A percentile compares a stretch with the other conserved stretches of the same genome.
Evolutionary conservation across 2,797 vertebrate genomes (phyloP).

Genomic region (Saxicola maurus): DNA sequence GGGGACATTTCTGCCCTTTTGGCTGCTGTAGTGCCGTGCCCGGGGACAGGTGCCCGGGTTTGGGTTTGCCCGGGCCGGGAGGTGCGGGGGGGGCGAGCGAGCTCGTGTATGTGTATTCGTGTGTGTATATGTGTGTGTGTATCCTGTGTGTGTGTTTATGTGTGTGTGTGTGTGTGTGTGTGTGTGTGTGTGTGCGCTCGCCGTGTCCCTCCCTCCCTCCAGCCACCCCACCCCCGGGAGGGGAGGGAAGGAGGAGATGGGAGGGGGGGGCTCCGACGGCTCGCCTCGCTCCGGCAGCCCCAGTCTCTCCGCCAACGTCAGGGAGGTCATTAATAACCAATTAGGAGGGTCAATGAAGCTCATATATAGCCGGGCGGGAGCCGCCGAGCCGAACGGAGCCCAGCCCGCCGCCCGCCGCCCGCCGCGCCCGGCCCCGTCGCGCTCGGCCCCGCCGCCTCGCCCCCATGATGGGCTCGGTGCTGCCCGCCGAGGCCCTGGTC

Average conservation of each 20-base stretch:
- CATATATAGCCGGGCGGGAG: constrained; percentile 71
- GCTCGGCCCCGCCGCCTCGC: constrained; percentile 16
- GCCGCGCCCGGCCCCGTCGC: not conserved
- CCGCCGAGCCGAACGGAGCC: constrained; percentile 15
- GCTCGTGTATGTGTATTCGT: not conserved
- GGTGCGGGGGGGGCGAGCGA: not conserved
- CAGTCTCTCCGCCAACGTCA: constrained; percentile 78
- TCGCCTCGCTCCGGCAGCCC: constrained; percentile 63
- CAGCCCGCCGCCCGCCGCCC: not conserved
- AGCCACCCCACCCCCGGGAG: constrained; percentile 44
- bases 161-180: not conserved
- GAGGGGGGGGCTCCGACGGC: constrained; percentile 37
- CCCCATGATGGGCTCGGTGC: constrained; percentile 89
- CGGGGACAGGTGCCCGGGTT: not conserved
- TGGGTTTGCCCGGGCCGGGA: not conserved
- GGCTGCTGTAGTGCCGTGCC: not conserved
- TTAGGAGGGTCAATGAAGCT: constrained; percentile 88
- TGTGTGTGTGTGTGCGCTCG: not conserved
- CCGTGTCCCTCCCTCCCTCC: constrained; percentile 28
- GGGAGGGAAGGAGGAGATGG: constrained; percentile 34
- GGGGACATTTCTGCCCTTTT: not conserved
- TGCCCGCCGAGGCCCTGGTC: constrained; percentile 86
- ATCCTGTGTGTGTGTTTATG: fast-evolving
- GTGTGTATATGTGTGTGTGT: fast-evolving
- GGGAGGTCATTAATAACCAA: constrained; percentile 97